phyloP scores from a whole-genome alignment of 2,113 vertebrate species.

The Craseonycteris thonglongyai region DNA sequence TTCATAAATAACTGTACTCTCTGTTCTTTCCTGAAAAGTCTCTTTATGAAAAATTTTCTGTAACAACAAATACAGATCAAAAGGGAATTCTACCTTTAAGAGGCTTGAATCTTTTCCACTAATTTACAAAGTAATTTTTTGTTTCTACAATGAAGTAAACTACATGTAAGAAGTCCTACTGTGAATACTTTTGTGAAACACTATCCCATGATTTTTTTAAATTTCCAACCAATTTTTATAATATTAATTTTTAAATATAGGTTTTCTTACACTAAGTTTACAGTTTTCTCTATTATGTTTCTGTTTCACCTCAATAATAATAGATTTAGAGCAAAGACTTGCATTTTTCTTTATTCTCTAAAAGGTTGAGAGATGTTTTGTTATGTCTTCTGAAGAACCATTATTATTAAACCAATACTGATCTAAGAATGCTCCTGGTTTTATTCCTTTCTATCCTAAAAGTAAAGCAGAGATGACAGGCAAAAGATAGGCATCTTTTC shows the following conservation, averaged over 20 bases:
- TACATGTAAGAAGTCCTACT: neutral
- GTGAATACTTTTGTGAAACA: neutral
- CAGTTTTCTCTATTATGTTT: neutral
- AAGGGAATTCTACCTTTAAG: neutral
- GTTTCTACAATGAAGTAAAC: neutral
- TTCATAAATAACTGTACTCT: neutral
- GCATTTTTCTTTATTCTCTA: neutral
- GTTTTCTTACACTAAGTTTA: neutral
- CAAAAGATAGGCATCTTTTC: neutral
- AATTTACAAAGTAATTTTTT: neutral
- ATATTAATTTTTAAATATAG: neutral
- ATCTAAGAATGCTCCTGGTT: neutral
- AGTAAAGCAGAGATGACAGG: neutral
- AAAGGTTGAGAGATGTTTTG: neutral
- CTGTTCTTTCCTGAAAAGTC: neutral
- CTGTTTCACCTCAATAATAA: neutral
- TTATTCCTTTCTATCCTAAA: neutral
- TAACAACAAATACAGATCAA: slow-evolving; percentile 3
- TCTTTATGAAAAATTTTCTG: neutral
- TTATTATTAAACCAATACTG: neutral
- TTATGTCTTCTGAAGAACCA: neutral
- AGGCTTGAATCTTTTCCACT: neutral
- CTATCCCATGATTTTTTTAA: neutral
- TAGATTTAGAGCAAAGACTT: neutral
- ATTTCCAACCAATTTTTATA: neutral